These are phyloP conservation scores for Ephestia elutella DNA, from an alignment of 1,140 invertebrate species.

Conservation along the genomic window DNA sequence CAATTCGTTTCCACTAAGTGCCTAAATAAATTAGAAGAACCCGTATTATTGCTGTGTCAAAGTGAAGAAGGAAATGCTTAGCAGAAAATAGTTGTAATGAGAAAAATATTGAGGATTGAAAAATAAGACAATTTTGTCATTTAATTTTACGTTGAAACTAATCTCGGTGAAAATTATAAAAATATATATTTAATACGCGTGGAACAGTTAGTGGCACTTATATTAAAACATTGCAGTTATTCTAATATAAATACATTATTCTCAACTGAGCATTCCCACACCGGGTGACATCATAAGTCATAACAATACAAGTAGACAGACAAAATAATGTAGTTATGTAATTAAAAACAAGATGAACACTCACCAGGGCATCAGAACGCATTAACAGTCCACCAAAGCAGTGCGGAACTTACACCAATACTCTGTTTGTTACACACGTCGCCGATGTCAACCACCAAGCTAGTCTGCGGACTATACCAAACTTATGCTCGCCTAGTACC, in stretches of 20 bases:
- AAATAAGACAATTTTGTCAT: too few species aligned
- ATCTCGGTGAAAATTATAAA: too few species aligned
- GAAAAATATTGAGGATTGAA: neutral
- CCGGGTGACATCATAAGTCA: constrained; percentile 7
- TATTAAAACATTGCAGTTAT: too few species aligned
- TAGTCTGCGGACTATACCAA: constrained; percentile 62
- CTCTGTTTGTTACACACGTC: constrained; percentile 57
- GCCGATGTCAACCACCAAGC: constrained; percentile 63
- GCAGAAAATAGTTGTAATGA: neutral
- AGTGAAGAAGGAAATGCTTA: constrained; percentile 6
- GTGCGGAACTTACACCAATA: constrained; percentile 67
- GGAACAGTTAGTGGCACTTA: too few species aligned
- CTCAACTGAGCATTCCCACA: constrained; percentile 4
- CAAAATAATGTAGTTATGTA: constrained; percentile 32
- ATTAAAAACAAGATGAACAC: constrained; percentile 64
- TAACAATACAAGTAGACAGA: constrained; percentile 19
- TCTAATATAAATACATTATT: neutral
- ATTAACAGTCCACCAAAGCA: constrained; percentile 71
- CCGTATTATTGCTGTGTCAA: neutral
- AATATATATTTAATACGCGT: too few species aligned
- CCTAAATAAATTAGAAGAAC: neutral
- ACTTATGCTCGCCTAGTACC: constrained; percentile 64
- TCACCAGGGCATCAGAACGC: constrained; percentile 62
- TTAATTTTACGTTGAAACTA: too few species aligned
- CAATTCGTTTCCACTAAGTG: constrained; percentile 4